Conservation (phyloP, 2,888 invertebrate species). For the Cheilosia pagana region DNA sequence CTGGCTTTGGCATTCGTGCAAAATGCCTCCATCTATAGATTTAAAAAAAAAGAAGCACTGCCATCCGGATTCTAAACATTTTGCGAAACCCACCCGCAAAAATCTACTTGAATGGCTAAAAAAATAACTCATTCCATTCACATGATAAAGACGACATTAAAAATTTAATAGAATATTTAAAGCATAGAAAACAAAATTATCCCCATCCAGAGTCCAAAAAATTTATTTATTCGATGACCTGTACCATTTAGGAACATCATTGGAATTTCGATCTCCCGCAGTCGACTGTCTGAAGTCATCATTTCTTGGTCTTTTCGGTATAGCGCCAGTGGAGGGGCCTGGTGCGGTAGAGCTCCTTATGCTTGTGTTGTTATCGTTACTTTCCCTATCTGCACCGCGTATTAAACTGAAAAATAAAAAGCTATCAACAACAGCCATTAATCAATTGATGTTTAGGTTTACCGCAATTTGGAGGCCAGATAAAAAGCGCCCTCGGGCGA, state of each 20-base stretch:
- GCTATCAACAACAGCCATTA: not conserved
- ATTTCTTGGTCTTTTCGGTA: constrained; percentile 77
- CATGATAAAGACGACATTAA: not conserved
- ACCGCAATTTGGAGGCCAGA: constrained; percentile 89
- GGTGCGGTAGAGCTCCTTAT: constrained; percentile 24
- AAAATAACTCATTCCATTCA: not conserved
- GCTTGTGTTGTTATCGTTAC: constrained; percentile 5
- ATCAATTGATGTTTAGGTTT: constrained; percentile 39
- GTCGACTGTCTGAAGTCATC: constrained; percentile 43
- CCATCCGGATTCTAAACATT: no score
- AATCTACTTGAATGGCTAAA: not conserved
- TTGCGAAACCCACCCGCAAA: no score
- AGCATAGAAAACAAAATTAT: constrained; percentile 27
- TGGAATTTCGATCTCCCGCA: constrained; percentile 14
- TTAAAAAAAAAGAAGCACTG: no score
- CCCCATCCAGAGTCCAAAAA: not conserved
- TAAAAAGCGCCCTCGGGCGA: constrained; percentile 88
- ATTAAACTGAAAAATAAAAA: constrained; percentile 25
- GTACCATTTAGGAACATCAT: constrained; percentile 51
- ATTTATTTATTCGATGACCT: constrained; percentile 19
- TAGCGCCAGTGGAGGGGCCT: constrained; percentile 77
- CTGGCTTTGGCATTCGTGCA: no score
- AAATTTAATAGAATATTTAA: constrained; percentile 50
- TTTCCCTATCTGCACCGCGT: constrained; percentile 1
- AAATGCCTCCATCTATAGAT: no score